These are phyloP conservation scores for Rhingia campestris DNA, from an alignment of 2,888 invertebrate species.

Conservation along the genomic window DNA sequence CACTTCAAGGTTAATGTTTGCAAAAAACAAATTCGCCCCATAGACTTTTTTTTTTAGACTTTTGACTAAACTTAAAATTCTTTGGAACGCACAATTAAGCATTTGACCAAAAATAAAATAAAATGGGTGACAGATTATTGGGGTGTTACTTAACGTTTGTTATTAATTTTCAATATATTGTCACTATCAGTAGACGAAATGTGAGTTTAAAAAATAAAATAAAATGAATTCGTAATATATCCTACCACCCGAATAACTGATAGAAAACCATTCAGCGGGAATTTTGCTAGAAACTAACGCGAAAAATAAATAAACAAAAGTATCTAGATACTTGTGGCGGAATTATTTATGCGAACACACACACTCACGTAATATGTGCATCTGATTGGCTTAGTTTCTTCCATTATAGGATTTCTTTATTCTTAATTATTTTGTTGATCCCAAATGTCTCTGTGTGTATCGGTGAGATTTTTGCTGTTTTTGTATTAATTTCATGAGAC, in stretches of 20 bases:
- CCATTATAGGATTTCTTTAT: conserved; percentile 45
- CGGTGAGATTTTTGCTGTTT: background rate
- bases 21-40: conserved; percentile 14
- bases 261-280: conserved; percentile 42
- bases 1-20: background rate
- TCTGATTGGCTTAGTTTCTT: conserved; percentile 12
- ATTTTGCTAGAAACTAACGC: conserved; percentile 43
- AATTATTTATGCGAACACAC: background rate
- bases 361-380: conserved; percentile 1
- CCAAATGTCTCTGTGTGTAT: conserved; percentile 19
- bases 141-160: background rate
- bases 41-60: conserved; percentile 49
- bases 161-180: background rate
- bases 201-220: background rate
- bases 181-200: conserved; percentile 26
- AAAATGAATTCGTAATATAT: conserved; percentile 34
- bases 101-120: background rate
- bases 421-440: conserved; percentile 52
- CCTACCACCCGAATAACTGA: conserved; percentile 32
- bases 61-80: conserved; percentile 34
- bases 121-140: too few species aligned
- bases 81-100: background rate
- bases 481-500: background rate
- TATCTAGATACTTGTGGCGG: background rate
- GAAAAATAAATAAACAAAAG: conserved; percentile 35